These are phyloP conservation scores for Trachelus tabidus DNA, from an alignment of 2,888 invertebrate species.

Conservation along the genomic window DNA sequence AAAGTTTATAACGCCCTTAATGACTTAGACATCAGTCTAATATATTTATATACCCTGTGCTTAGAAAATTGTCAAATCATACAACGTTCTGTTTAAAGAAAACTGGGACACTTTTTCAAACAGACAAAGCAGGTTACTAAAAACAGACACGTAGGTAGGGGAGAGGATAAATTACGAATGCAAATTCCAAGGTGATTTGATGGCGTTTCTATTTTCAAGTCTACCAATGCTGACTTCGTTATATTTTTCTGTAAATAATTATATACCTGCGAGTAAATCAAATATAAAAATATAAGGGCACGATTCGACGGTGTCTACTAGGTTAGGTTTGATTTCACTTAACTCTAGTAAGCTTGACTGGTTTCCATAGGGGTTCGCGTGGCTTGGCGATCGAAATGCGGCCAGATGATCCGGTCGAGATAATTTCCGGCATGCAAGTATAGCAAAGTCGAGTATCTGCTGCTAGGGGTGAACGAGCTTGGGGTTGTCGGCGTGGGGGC, in stretches of 20 bases:
- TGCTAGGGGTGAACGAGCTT: conserved; percentile 16
- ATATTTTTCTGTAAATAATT: neutral
- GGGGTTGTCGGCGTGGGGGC: conserved; percentile 22
- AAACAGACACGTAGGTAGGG: neutral
- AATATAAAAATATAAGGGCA: neutral
- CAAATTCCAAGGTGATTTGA: neutral
- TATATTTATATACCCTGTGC: neutral
- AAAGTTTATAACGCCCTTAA: neutral
- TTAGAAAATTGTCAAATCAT: neutral
- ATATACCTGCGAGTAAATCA: neutral
- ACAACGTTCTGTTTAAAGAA: neutral
- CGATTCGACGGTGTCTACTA: neutral
- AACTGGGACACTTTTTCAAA: neutral
- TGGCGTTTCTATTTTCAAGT: neutral
- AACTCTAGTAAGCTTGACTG: neutral
- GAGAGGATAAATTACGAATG: neutral
- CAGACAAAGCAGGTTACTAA: neutral
- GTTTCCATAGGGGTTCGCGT: neutral
- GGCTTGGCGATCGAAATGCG: neutral
- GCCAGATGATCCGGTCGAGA: conserved; percentile 3
- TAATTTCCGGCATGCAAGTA: conserved; percentile 2
- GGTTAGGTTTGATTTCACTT: neutral
- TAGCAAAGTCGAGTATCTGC: conserved; percentile 1
- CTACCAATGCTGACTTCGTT: no score
- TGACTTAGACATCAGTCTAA: neutral